Evolutionary conservation across 2,113 vertebrate genomes (phyloP).

Genomic region (Nansenia antarctica): DNA sequence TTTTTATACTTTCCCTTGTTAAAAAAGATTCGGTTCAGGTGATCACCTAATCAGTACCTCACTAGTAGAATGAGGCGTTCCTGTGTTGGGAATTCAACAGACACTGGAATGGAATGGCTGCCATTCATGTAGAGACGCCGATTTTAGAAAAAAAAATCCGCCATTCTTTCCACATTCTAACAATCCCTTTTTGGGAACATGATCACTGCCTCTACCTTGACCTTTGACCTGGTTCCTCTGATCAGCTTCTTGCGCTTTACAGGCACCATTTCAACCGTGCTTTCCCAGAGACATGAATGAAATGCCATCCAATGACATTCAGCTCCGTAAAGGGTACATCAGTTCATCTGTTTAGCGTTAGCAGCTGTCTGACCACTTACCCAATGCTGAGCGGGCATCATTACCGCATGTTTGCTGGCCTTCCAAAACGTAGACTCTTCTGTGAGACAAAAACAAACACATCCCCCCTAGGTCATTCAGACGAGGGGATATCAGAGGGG

Average conservation of each 20-base stretch:
- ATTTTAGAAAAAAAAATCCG: too few relatives aligned
- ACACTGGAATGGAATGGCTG: too few relatives aligned
- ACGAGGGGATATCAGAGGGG: slow-evolving; percentile 16
- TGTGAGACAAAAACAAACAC: slow-evolving; percentile 64
- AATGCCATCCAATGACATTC: slow-evolving; percentile 75
- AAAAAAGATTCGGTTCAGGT: too few relatives aligned
- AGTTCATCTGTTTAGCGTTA: slow-evolving; percentile 67
- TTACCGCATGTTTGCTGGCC: slow-evolving; percentile 54
- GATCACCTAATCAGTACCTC: too few relatives aligned
- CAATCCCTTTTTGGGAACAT: background rate
- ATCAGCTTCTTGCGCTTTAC: too few relatives aligned
- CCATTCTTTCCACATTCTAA: background rate
- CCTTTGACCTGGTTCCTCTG: slow-evolving; percentile 4
- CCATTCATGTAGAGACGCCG: too few relatives aligned
- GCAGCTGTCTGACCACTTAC: slow-evolving; percentile 66
- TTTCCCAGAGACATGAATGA: slow-evolving; percentile 51
- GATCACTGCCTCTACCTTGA: background rate
- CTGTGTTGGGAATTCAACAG: too few relatives aligned
- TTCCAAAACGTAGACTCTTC: slow-evolving; percentile 51
- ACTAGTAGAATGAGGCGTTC: too few relatives aligned
- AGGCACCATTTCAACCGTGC: slow-evolving; percentile 46
- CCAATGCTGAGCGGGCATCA: slow-evolving; percentile 60
- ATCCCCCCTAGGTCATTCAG: slow-evolving; percentile 33
- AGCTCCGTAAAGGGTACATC: slow-evolving; percentile 70
- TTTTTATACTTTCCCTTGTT: too few relatives aligned